A percentile compares a stretch with the other conserved stretches of the same genome.
phyloP scores from a whole-genome alignment of 2,113 vertebrate genomes.

The Dolichotis patagonum region DNA sequence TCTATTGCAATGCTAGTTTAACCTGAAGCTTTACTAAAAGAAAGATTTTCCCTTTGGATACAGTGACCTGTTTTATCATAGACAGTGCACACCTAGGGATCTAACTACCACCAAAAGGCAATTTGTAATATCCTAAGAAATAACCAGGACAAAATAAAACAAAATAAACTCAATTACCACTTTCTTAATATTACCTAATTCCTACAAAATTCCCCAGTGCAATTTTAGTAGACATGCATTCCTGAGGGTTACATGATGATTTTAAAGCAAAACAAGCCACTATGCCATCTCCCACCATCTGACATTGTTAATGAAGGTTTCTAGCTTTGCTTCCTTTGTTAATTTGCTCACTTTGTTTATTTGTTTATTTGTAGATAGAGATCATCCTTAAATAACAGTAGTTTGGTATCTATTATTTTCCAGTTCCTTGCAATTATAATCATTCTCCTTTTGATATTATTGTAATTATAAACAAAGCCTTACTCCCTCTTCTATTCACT shows the following conservation, averaged over 20 bases:
- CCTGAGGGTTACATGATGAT: neutral
- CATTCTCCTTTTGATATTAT: neutral
- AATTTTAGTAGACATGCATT: neutral
- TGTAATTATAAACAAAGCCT: neutral
- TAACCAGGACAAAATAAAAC: neutral
- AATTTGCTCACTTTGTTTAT: neutral
- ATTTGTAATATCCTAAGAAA: neutral
- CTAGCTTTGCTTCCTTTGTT: neutral
- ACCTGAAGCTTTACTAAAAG: neutral
- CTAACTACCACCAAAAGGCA: neutral
- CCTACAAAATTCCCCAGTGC: neutral
- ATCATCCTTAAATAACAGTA: neutral
- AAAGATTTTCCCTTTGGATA: neutral
- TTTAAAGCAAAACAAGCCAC: neutral
- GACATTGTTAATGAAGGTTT: neutral
- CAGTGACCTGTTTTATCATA: neutral
- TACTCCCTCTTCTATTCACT: neutral
- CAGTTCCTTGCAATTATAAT: neutral
- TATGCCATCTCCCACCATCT: no score
- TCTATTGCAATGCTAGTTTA: neutral
- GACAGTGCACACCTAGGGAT: neutral
- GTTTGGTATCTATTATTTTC: neutral
- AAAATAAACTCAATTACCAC: neutral
- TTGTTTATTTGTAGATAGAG: neutral
- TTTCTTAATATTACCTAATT: neutral